phyloP scores from a whole-genome alignment of 2,113 vertebrate genomes.

The Bothrops jararaca region DNA sequence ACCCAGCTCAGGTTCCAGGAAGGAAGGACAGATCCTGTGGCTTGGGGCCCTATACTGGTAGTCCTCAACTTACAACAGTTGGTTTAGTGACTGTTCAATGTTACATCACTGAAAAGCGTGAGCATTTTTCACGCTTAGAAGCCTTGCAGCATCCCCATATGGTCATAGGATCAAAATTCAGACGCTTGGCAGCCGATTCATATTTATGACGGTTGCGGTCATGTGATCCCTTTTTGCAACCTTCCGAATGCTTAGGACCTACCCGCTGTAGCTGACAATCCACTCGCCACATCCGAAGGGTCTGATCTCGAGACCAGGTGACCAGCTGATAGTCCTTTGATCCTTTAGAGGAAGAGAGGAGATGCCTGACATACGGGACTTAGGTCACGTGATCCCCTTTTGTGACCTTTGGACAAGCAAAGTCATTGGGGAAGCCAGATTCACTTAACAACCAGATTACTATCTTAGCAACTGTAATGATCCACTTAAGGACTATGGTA shows the following conservation, averaged over 20 bases:
- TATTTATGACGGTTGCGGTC: background rate
- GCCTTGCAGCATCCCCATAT: background rate
- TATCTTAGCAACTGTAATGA: no score
- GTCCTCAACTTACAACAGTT: no score
- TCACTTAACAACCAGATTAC: no score
- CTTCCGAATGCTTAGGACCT: background rate
- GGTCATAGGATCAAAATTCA: background rate
- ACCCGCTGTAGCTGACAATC: conserved; percentile 95
- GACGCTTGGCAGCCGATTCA: background rate
- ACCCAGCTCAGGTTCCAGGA: background rate
- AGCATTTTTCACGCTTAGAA: background rate
- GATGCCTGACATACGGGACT: conserved; percentile 1
- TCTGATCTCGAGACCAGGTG: conserved; percentile 97
- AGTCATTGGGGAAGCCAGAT: no score
- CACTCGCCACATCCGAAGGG: conserved; percentile 93
- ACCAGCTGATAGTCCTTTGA: conserved; percentile 94
- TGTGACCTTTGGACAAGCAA: no score
- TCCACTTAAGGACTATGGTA: no score
- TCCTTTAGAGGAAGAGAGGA: conserved; percentile 68
- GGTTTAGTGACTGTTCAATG: background rate
- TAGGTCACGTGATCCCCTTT: background rate
- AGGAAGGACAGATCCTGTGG: background rate
- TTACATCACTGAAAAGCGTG: background rate
- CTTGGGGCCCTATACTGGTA: no score
- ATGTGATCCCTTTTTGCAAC: no score